Evolutionary conservation across 2,888 invertebrate genomes (phyloP).

Genomic region (Drosophila ustulata): DNA sequence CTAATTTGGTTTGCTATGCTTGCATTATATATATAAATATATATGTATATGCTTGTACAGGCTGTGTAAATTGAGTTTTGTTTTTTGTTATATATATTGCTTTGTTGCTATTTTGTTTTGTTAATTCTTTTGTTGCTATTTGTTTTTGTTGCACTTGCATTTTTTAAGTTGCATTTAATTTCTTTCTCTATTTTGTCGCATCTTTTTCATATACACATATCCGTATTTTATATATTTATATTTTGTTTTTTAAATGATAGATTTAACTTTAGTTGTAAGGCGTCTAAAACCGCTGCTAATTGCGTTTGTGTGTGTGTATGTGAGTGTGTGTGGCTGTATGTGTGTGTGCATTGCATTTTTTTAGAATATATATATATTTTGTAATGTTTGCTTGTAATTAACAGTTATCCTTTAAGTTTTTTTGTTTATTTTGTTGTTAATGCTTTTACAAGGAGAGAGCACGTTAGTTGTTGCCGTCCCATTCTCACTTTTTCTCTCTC

Average conservation of each 20-base stretch:
- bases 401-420: conserved; percentile 13
- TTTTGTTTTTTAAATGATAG: conserved; percentile 35
- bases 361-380: conserved; percentile 51
- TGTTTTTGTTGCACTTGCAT: conserved; percentile 37
- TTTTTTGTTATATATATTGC: conserved; percentile 48
- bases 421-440: conserved; percentile 12
- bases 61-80: conserved; percentile 44
- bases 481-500: neutral
- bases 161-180: conserved; percentile 24
- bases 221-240: conserved; percentile 24
- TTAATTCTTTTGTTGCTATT: conserved; percentile 35
- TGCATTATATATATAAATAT: conserved; percentile 31
- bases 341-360: conserved; percentile 64
- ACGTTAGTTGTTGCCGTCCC: neutral
- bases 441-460: conserved; percentile 13
- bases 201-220: conserved; percentile 40
- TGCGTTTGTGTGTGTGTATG: conserved; percentile 45
- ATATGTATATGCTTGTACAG: conserved; percentile 36
- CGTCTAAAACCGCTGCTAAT: conserved; percentile 75
- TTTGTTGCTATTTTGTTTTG: conserved; percentile 44
- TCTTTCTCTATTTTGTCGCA: conserved; percentile 20
- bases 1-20: conserved; percentile 51
- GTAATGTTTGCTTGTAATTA: conserved; percentile 18
- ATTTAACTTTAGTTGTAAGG: conserved; percentile 64
- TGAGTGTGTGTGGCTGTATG: conserved; percentile 16